Conservation (phyloP, 2,888 invertebrate species). For the Itoplectis maculator region DNA sequence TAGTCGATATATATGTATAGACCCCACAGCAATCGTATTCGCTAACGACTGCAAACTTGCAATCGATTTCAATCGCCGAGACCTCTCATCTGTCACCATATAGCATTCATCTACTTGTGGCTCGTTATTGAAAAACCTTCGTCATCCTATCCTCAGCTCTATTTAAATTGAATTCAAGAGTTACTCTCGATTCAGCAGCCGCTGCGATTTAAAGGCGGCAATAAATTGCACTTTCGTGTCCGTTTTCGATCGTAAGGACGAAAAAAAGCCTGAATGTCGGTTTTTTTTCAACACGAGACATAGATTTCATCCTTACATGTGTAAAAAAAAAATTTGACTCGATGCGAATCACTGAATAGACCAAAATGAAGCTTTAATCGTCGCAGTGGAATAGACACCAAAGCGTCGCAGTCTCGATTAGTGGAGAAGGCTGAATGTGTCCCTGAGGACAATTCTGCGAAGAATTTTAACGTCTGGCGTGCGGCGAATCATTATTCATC, state of each 20-base stretch:
- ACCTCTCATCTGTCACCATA: slow-evolving; percentile 21
- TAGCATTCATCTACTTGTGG: slow-evolving; percentile 48
- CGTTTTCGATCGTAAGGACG: not conserved
- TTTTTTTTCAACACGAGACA: no score
- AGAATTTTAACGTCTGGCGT: not conserved
- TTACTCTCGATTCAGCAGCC: slow-evolving; percentile 19
- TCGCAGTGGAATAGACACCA: not conserved
- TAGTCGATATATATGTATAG: slow-evolving; percentile 23
- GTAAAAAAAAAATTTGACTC: not conserved
- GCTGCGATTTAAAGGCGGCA: slow-evolving; percentile 29
- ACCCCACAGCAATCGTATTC: not conserved
- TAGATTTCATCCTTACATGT: not conserved
- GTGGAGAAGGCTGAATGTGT: slow-evolving; percentile 28
- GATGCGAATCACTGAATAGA: not conserved
- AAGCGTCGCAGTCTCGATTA: slow-evolving; percentile 9
- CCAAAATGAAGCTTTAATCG: no score
- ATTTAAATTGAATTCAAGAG: slow-evolving; percentile 53
- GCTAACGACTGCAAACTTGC: slow-evolving; percentile 26
- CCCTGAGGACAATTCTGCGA: slow-evolving; percentile 11
- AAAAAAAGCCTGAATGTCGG: not conserved
- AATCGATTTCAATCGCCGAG: slow-evolving; percentile 45
- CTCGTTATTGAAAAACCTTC: slow-evolving; percentile 56
- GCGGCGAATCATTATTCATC: no score
- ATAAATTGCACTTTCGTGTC: slow-evolving; percentile 32
- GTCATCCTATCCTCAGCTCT: slow-evolving; percentile 32